phyloP scores from a whole-genome alignment of 1,140 invertebrate genomes.

The Monochamus saltuarius region DNA sequence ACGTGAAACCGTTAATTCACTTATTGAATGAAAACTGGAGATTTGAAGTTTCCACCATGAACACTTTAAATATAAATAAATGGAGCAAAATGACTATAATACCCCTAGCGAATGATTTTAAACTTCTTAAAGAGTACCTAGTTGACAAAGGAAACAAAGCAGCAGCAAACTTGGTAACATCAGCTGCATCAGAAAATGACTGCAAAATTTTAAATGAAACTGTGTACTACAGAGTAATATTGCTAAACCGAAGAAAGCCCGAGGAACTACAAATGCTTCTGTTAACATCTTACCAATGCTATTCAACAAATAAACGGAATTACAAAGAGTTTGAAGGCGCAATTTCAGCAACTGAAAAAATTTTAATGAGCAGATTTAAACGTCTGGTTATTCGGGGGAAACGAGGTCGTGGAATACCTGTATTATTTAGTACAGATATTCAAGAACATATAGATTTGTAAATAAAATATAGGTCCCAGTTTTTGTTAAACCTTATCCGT shows the following conservation, averaged over 20 bases:
- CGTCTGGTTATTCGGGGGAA: constrained; percentile 25
- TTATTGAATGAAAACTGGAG: too few relatives aligned
- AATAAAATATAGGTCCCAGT: constrained; percentile 15
- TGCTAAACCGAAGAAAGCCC: constrained; percentile 24
- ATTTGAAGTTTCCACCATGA: too few relatives aligned
- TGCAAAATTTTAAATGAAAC: constrained; percentile 17
- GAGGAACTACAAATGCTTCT: constrained; percentile 31
- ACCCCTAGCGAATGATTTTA: constrained; percentile 35
- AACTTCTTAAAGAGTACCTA: constrained; percentile 25
- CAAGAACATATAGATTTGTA: constrained; percentile 20
- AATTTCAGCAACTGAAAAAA: constrained; percentile 16
- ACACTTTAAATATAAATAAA: too few relatives aligned
- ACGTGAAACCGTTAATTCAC: too few relatives aligned
- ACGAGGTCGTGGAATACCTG: constrained; percentile 16
- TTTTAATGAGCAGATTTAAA: constrained; percentile 23
- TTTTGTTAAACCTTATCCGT: constrained; percentile 22
- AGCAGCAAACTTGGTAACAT: constrained; percentile 16
- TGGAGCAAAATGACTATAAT: constrained; percentile 27
- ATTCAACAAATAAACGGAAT: constrained; percentile 5
- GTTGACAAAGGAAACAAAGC: constrained; percentile 12
- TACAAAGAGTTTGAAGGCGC: constrained; percentile 26
- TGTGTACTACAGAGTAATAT: constrained; percentile 22
- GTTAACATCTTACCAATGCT: constrained; percentile 18
- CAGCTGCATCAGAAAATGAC: background rate
- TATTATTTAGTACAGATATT: constrained; percentile 23